Evolutionary conservation across 2,113 vertebrate genomes (phyloP).

Genomic region (Rhea americana): DNA sequence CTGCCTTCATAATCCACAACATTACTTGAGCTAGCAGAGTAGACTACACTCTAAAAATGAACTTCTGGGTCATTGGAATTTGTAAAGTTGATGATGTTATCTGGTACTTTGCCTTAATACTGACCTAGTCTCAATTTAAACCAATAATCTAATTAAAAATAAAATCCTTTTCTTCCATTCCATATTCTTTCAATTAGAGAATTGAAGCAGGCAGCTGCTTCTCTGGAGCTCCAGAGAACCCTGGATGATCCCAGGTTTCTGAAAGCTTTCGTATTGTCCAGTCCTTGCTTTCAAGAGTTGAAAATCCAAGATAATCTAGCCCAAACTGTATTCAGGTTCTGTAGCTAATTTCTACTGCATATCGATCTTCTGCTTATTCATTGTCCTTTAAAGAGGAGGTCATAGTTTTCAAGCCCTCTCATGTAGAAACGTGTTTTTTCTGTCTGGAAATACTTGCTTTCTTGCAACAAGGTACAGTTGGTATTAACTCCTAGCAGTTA

Average conservation of each 20-base stretch:
- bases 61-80: neutral
- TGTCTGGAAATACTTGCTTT: neutral
- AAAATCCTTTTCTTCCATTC: neutral
- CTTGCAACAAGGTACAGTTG: neutral
- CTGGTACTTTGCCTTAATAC: neutral
- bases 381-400: neutral
- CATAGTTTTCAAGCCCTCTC: neutral
- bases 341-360: neutral
- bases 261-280: neutral
- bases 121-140: neutral
- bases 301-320: too few relatives aligned
- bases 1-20: too few relatives aligned
- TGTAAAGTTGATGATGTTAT: neutral
- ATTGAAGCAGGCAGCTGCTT: too few relatives aligned
- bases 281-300: neutral
- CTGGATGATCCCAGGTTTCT: neutral
- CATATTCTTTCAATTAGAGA: neutral
- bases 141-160: neutral
- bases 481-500: neutral
- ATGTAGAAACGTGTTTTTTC: neutral
- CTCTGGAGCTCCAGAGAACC: neutral
- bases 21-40: too few relatives aligned
- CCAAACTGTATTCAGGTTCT: neutral
- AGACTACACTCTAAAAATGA: too few relatives aligned
- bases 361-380: neutral